Percentiles rank a stretch among this genome's conserved stretches.
Evolutionary conservation across 2,888 invertebrate species (phyloP).

Genomic region (Dicyrtomina minuta): DNA sequence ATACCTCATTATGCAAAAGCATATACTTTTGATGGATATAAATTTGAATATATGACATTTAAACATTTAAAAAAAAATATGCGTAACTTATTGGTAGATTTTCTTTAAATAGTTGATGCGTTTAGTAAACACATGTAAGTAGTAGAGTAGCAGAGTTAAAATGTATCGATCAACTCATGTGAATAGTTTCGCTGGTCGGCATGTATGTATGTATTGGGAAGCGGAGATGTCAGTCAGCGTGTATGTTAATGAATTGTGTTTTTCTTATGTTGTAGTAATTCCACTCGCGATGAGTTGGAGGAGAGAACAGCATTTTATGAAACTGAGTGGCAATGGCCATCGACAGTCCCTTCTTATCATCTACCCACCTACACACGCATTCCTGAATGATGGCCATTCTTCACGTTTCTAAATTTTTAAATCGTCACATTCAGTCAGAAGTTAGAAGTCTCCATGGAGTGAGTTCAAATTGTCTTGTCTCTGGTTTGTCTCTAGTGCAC

Average conservation of each 20-base stretch:
- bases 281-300: too few relatives aligned
- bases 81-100: too few relatives aligned
- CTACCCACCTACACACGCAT: background rate
- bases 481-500: too few relatives aligned
- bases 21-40: too few relatives aligned
- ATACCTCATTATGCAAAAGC: too few relatives aligned
- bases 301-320: background rate
- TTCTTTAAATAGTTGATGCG: too few relatives aligned
- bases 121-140: too few relatives aligned
- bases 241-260: background rate
- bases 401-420: conserved; percentile 2
- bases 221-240: background rate
- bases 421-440: conserved; percentile 11
- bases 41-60: too few relatives aligned
- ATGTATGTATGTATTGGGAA: background rate
- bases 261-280: too few relatives aligned
- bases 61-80: too few relatives aligned
- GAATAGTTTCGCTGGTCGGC: background rate
- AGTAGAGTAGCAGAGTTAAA: too few relatives aligned
- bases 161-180: too few relatives aligned
- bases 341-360: background rate
- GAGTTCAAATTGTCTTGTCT: background rate
- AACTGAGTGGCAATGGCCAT: background rate
- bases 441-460: background rate
- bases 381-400: background rate